phyloP scores from a whole-genome alignment of 2,797 vertebrate genomes.

The Rhynchotus rufescens region DNA sequence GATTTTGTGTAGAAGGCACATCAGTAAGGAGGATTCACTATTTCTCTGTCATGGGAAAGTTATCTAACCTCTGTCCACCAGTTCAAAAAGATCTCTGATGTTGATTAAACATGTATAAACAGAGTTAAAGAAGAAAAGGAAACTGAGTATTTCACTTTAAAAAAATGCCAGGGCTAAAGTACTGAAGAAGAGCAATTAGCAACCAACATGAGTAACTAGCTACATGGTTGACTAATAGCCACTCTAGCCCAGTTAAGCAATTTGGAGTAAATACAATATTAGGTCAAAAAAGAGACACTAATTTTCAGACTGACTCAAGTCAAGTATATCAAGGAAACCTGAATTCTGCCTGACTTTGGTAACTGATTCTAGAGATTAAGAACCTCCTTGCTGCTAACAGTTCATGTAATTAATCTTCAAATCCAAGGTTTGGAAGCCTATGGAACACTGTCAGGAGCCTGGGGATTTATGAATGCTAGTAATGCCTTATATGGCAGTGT shows the following conservation, averaged over 20 bases:
- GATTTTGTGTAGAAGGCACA: not conserved
- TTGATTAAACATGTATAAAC: constrained; percentile 69
- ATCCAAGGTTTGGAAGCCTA: not conserved
- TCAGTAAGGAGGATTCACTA: not conserved
- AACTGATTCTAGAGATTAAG: not conserved
- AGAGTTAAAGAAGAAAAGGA: constrained; percentile 9
- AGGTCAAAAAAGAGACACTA: not conserved
- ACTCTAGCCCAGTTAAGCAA: not conserved
- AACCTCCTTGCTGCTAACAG: not conserved
- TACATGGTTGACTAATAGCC: not conserved
- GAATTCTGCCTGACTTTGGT: not conserved
- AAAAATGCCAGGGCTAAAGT: constrained; percentile 30
- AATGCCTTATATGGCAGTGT: not conserved
- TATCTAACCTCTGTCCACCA: constrained; percentile 10
- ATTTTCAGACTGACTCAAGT: not conserved
- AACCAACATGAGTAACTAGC: not conserved
- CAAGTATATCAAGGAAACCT: constrained; percentile 5
- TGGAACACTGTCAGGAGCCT: not conserved
- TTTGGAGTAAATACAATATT: constrained; percentile 9
- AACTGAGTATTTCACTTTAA: constrained; percentile 39
- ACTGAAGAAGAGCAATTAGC: constrained; percentile 16
- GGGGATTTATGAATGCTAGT: not conserved
- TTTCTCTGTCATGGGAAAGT: constrained; percentile 58
- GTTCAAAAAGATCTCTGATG: constrained; percentile 59
- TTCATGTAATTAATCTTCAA: not conserved